A percentile compares a stretch with the other conserved stretches of the same genome.
Evolutionary conservation across 1,140 invertebrate species (phyloP).

Genomic region (Oryzaephilus surinamensis): DNA sequence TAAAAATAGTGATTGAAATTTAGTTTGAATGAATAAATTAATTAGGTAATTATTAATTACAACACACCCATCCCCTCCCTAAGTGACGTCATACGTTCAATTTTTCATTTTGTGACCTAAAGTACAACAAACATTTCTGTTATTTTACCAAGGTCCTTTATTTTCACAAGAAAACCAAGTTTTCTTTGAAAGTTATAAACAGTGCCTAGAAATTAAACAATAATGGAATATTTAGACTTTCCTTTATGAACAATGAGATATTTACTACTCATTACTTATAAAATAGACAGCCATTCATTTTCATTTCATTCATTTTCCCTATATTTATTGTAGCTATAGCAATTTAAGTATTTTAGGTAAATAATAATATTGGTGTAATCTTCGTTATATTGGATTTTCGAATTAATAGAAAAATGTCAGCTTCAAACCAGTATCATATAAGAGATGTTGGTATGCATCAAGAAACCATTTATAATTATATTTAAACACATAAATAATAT

Average conservation of each 20-base stretch:
- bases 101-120: constrained; percentile 10
- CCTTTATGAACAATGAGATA: neutral
- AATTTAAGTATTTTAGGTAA: neutral
- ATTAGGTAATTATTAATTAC: constrained; percentile 5
- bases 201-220: no score
- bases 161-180: constrained; percentile 6
- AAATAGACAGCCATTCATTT: no score
- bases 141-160: constrained; percentile 4
- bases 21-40: no score
- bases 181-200: constrained; percentile 6
- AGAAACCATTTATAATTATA: neutral
- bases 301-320: no score
- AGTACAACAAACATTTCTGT: constrained; percentile 3
- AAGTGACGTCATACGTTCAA: constrained; percentile 17
- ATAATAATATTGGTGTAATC: constrained; percentile 6
- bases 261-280: no score
- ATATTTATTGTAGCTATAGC: no score
- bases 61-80: constrained; percentile 14
- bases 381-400: constrained; percentile 1
- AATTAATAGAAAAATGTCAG: constrained; percentile 10
- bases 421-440: constrained; percentile 14
- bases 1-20: no score
- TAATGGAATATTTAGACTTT: constrained; percentile 4
- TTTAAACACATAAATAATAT: neutral
- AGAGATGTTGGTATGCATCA: constrained; percentile 13